Base-by-base conservation (phyloP, 2,888 invertebrate genomes). In the Deilephila elpenor region DNA sequence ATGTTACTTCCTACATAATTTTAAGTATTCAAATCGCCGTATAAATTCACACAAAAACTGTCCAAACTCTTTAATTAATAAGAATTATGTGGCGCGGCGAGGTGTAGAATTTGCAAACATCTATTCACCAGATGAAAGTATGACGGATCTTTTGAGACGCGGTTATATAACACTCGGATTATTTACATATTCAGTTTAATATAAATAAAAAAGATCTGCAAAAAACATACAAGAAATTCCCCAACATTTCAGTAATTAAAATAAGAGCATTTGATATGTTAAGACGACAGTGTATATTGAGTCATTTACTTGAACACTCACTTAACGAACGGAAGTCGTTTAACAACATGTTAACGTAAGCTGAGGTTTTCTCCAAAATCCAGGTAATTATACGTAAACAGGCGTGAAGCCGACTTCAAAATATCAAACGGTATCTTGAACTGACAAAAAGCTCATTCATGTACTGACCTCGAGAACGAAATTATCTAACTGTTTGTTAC, bases 401-500 rank as follows among this genome's bases (percentile, higher is more conserved):
- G 78, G 76, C 75, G 80, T 83, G 83, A 83, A 80, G 78, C 78
- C 77, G 75, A 6, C 51, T 5, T 67, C 44, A 74, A 79, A 82
- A 82, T 80, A 83, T 83, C 83, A 81, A 89, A 89, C 90, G 89
- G 89, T 88, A 89, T 87, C 82, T 86, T 79, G 78, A 77, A 78
- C 76, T 80, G 83, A 87, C 86, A 90, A 90, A 89, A 89, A 89
- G 83, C 83, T 82, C 82, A 87, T 83, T 88, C 85, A 86, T 83
- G 84, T 78, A 79, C 82, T 85, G 88, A 88, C 88, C 86, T 81
- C 82, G 77, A 83, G 79, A 84, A 86, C 82, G 79, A 88, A 89
- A 89, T 91, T 86, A 90, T 89, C 88, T 91, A 91, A 90, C 91
- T 91, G 91, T 88, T 84, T 80, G 84, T 84, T 85, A 86, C 85